phyloP scores from a whole-genome alignment of 2,797 vertebrate species.

The Ptychobarbus kaznakovi region DNA sequence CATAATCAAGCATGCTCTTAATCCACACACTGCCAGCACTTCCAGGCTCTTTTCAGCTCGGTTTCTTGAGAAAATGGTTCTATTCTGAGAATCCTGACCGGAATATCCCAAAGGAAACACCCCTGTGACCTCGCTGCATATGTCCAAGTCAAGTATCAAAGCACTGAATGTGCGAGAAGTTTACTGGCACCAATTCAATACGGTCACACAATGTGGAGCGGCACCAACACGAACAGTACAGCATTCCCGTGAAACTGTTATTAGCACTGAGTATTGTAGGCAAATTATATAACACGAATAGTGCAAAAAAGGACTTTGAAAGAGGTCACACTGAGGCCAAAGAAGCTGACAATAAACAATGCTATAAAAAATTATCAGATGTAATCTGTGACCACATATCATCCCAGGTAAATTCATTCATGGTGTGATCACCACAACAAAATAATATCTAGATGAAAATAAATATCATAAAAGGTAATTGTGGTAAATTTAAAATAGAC shows the following conservation, averaged over 20 bases:
- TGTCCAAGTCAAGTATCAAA: conserved; percentile 23
- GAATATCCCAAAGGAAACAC: conserved; percentile 50
- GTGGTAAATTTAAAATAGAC: neutral
- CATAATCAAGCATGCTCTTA: conserved; percentile 32
- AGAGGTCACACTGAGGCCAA: neutral
- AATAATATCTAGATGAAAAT: neutral
- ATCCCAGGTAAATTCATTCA: neutral
- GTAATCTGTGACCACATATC: neutral
- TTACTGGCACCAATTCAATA: neutral
- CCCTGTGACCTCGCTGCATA: conserved; percentile 20
- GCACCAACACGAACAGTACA: neutral
- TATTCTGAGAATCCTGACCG: conserved; percentile 45
- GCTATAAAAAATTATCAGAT: conserved; percentile 3
- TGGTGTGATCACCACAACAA: neutral
- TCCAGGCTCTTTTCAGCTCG: conserved; percentile 35
- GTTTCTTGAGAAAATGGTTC: conserved; percentile 53
- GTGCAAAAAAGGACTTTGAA: conserved; percentile 21
- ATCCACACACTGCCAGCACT: conserved; percentile 15
- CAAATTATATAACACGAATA: neutral
- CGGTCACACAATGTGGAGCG: neutral
- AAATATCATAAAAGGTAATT: neutral
- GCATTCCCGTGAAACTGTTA: neutral
- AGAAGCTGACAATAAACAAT: conserved; percentile 6
- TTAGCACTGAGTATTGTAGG: neutral
- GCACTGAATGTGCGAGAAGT: conserved; percentile 13